A percentile compares a stretch with the other conserved stretches of the same genome.
Conservation (phyloP, 2,797 vertebrate genomes). For the Perodicticus potto region DNA sequence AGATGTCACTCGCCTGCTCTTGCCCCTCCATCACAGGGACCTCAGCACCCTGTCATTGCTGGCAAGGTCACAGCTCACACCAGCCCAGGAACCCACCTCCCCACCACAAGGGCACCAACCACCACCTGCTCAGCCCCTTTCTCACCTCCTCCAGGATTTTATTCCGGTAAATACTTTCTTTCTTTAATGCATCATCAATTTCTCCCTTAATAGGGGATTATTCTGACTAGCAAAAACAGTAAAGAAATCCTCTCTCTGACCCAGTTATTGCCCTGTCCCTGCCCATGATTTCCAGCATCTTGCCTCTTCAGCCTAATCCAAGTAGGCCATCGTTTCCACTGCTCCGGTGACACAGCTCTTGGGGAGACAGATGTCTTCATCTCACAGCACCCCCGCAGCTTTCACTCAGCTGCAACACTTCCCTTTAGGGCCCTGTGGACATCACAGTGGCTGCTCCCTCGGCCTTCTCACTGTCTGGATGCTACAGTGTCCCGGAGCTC, state of each 20-base stretch:
- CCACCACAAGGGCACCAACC: too few species aligned
- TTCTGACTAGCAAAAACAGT: neutral
- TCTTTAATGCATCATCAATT: neutral
- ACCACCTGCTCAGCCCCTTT: neutral
- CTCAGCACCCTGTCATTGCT: neutral
- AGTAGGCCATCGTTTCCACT: neutral
- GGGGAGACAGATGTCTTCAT: neutral
- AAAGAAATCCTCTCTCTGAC: neutral
- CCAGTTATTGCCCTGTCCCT: too few species aligned
- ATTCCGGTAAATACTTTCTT: neutral
- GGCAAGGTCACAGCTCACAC: neutral
- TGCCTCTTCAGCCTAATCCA: neutral
- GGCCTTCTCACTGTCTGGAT: neutral
- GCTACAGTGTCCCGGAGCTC: neutral
- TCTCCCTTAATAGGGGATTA: neutral
- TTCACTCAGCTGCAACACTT: accelerated
- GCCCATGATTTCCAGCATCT: neutral
- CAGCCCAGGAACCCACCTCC: accelerated
- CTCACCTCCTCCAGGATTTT: neutral
- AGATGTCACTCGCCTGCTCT: neutral
- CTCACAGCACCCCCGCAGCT: neutral
- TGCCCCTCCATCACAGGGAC: neutral
- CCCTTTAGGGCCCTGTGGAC: neutral
- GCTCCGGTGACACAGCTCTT: accelerated
- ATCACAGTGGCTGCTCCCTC: accelerated